Conservation (phyloP, 2,797 vertebrate species). For the Coilia nasus region DNA sequence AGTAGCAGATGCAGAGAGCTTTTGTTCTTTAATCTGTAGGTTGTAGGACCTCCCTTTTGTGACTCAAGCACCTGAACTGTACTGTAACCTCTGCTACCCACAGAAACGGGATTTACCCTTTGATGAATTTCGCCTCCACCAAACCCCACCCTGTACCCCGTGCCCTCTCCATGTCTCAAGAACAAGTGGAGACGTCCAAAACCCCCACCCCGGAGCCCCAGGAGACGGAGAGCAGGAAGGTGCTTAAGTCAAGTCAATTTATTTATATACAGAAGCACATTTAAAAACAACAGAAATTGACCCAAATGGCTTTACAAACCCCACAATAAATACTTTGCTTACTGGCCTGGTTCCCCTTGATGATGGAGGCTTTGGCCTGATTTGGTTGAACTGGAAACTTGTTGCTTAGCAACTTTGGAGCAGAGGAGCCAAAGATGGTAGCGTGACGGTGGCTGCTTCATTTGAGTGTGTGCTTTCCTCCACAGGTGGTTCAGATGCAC, state of each 20-base stretch:
- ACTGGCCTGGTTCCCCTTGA: neutral
- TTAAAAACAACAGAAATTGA: neutral
- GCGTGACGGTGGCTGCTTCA: neutral
- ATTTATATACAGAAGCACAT: too few species aligned
- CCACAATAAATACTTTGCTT: too few species aligned
- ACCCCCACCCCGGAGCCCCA: slow-evolving; percentile 93
- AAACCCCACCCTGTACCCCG: slow-evolving; percentile 88
- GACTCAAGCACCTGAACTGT: neutral
- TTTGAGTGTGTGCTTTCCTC: neutral
- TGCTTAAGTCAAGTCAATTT: too few species aligned
- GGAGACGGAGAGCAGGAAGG: slow-evolving; percentile 92
- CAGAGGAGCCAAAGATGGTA: neutral
- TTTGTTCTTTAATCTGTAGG: neutral
- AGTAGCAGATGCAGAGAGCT: neutral
- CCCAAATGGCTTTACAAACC: too few species aligned
- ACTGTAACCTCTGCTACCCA: neutral
- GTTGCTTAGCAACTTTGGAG: slow-evolving; percentile 17
- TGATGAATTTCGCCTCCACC: slow-evolving; percentile 93
- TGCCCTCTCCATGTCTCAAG: slow-evolving; percentile 84
- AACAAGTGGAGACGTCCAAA: slow-evolving; percentile 90
- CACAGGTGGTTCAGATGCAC: slow-evolving; percentile 92
- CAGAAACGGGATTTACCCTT: slow-evolving; percentile 94
- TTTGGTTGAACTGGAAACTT: slow-evolving; percentile 2
- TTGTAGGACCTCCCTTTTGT: neutral
- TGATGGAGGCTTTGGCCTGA: neutral